A percentile compares a stretch with the other conserved stretches of the same genome.
Conservation (phyloP, 2,888 invertebrate genomes). For the Molanna angustata region DNA sequence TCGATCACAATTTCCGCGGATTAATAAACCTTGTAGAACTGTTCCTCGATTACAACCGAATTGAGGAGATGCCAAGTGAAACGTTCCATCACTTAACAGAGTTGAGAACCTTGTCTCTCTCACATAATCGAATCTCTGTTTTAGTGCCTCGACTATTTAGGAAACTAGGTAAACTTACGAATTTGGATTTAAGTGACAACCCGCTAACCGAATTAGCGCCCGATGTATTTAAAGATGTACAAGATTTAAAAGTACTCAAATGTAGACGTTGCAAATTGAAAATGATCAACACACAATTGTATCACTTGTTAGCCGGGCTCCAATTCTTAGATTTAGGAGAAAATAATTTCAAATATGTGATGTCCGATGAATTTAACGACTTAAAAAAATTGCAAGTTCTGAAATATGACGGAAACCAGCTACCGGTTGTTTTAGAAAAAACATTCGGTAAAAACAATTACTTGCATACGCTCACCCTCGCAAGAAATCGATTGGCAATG, state of each 20-base stretch:
- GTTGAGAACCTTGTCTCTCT: slow-evolving; percentile 63
- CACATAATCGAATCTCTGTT: slow-evolving; percentile 64
- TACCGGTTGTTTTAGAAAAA: slow-evolving; percentile 71
- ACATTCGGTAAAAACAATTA: slow-evolving; percentile 62
- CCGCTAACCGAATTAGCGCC: slow-evolving; percentile 70
- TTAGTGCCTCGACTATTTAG: slow-evolving; percentile 72
- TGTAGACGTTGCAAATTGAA: slow-evolving; percentile 71
- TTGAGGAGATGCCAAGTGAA: slow-evolving; percentile 71
- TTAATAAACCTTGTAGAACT: slow-evolving; percentile 69
- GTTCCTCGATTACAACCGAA: slow-evolving; percentile 71
- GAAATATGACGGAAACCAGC: slow-evolving; percentile 71
- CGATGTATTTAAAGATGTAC: slow-evolving; percentile 74
- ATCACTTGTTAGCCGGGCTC: slow-evolving; percentile 70
- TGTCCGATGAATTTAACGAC: slow-evolving; percentile 69
- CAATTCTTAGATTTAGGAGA: slow-evolving; percentile 73
- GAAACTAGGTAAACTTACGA: slow-evolving; percentile 67
- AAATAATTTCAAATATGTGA: slow-evolving; percentile 73
- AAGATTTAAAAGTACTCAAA: slow-evolving; percentile 67
- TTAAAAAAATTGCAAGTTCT: slow-evolving; percentile 63
- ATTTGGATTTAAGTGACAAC: slow-evolving; percentile 74
- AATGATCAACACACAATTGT: slow-evolving; percentile 75
- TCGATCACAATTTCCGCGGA: slow-evolving; percentile 74
- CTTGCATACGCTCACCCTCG: slow-evolving; percentile 58
- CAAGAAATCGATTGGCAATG: slow-evolving; percentile 71
- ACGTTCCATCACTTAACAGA: slow-evolving; percentile 72